These are phyloP conservation scores for Peromyscus californicus DNA, from an alignment of 2,113 vertebrate species.

Conservation along the genomic window DNA sequence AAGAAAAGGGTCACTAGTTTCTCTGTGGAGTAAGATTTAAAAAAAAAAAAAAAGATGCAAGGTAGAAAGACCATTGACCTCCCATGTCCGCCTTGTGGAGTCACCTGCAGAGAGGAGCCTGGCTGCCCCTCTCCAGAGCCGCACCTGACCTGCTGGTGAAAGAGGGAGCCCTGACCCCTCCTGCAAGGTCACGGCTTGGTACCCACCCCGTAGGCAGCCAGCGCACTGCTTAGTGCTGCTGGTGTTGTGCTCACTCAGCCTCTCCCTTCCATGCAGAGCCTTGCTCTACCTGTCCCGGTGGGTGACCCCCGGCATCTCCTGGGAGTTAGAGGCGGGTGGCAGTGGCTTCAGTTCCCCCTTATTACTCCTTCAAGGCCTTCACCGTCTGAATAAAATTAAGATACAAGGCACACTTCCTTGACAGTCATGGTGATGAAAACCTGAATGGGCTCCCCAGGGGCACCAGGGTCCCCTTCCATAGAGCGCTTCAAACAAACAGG, in stretches of 20 bases:
- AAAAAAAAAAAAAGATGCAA: not conserved
- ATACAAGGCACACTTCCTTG: constrained; percentile 50
- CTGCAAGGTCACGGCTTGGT: not conserved
- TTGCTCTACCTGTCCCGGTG: not conserved
- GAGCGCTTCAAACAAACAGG: not conserved
- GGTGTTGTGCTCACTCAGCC: not conserved
- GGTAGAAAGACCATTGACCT: not conserved
- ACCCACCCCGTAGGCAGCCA: not conserved
- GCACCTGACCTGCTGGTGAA: not conserved
- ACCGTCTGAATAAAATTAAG: constrained; percentile 51
- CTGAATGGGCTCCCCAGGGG: constrained; percentile 40
- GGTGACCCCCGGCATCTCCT: not conserved
- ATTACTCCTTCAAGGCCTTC: constrained; percentile 3
- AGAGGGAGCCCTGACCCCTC: not conserved
- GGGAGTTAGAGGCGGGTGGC: not conserved
- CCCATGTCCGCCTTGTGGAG: not conserved
- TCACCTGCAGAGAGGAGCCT: no score
- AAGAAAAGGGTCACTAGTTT: not conserved
- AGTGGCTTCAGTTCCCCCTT: not conserved
- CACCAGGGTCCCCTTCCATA: not conserved
- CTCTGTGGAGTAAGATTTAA: not conserved
- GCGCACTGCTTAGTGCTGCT: fast-evolving
- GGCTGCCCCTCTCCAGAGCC: not conserved
- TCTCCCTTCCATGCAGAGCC: not conserved
- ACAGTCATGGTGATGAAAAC: constrained; percentile 58